Base-by-base conservation (phyloP, 2,888 invertebrate genomes). In the Nezara viridula region DNA sequence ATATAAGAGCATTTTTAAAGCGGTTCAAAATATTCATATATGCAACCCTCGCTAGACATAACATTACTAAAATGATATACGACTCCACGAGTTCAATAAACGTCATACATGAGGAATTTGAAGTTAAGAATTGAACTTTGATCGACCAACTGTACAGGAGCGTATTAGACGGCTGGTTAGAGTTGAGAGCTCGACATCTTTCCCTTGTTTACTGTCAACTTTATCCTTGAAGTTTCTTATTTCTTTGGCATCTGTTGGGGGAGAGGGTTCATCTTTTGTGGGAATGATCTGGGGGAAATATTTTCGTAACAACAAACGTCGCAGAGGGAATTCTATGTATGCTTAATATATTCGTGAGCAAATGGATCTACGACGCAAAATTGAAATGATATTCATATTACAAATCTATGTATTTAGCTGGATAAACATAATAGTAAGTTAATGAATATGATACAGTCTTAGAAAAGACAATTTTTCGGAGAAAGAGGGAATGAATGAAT, bases 151-250 rank as follows among this genome's bases (percentile, higher is more conserved):
- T 73, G 66, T 73, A 73, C 32, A 73, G n/a, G 81, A n/a, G 44
- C 37, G 24, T n/a, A n/a, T 81, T 81, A 44, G 81, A 6, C 81
- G 81, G 12, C 40, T 81, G 81, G 81, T 81, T 81, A 44, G 81
- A 81, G 81, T 81, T 16, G 44, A 19, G 44, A 47, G n/a, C 44
- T 81, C 77, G 40, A 1, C 44, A 6, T 24, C 44, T 40, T 5
- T n/a, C 81, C n/a, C 44, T 81, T 81, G 44, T 81, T 81, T 81
- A 81, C 81, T 47, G 44, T 81, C 81, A 81, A 81, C 81, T 81
- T 81, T 44, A 24, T 81, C 44, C 44, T 14, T n/a, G 4, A n/a
- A 47, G n/a, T 81, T 47, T 81, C 81, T 73, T 73, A 73, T 73
- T 73, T 73, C 66, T 73, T 73, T 73, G 66, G 66, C 66, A 73